phyloP scores from a whole-genome alignment of 2,888 invertebrate species.

The Physocephala rufipes region DNA sequence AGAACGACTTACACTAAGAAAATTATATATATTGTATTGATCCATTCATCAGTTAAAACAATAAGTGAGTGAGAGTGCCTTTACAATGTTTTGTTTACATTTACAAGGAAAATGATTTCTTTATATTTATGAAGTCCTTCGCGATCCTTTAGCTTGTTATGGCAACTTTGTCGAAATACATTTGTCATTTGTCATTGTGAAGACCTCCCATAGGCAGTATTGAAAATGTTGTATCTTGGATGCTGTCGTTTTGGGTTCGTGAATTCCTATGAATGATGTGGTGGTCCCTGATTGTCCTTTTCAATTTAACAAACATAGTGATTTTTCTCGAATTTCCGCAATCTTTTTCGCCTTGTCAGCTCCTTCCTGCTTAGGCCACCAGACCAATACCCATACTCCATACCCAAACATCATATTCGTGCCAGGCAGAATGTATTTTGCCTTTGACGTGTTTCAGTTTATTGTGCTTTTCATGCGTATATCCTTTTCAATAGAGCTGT shows the following conservation, averaged over 20 bases:
- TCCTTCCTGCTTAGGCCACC: not conserved
- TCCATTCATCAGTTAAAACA: no score
- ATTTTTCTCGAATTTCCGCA: constrained; percentile 57
- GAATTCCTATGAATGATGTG: constrained; percentile 43
- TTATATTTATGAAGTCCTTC: no score
- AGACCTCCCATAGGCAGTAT: constrained; percentile 55
- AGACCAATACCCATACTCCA: not conserved
- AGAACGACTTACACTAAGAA: no score
- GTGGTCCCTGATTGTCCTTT: constrained; percentile 53
- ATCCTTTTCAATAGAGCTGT: not conserved
- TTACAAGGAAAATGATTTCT: no score
- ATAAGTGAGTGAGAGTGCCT: no score
- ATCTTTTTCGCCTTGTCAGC: constrained; percentile 50
- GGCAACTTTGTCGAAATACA: constrained; percentile 54
- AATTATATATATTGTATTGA: no score
- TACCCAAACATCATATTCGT: not conserved
- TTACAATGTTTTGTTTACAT: no score
- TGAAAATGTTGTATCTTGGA: constrained; percentile 54
- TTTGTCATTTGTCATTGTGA: constrained; percentile 57
- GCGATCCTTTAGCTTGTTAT: constrained; percentile 14
- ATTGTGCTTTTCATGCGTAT: not conserved
- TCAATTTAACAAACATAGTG: constrained; percentile 43
- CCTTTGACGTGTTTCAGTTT: constrained; percentile 6
- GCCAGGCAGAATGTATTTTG: not conserved
- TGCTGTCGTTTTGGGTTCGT: constrained; percentile 39